These are phyloP conservation scores for Ambastaia sidthimunki DNA, from an alignment of 2,797 vertebrate species.

Conservation along the genomic window DNA sequence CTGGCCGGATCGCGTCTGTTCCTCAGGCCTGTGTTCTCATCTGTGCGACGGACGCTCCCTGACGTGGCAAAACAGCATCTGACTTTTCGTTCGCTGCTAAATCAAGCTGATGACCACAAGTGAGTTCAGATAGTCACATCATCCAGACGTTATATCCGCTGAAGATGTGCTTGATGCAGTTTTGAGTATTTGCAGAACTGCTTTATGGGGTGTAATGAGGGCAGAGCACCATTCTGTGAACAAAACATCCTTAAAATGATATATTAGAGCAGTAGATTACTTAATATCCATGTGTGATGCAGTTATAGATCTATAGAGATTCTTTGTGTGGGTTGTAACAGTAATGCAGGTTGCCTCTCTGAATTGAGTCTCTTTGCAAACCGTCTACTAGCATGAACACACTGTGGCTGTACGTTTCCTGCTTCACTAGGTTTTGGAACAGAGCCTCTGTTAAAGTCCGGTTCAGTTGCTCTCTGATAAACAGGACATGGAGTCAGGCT, in stretches of 20 bases:
- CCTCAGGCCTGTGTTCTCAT: slow-evolving; percentile 38
- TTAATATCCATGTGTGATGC: neutral
- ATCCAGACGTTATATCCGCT: slow-evolving; percentile 29
- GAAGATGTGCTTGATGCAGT: slow-evolving; percentile 46
- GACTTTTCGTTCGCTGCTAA: slow-evolving; percentile 56
- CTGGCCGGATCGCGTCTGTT: slow-evolving; percentile 39
- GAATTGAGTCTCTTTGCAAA: neutral
- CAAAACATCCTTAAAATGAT: neutral
- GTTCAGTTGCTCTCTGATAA: slow-evolving; percentile 49
- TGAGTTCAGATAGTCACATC: slow-evolving; percentile 19
- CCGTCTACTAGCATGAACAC: neutral
- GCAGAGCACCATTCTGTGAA: neutral
- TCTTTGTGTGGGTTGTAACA: neutral
- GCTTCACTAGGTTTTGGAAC: neutral
- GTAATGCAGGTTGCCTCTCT: neutral
- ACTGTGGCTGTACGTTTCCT: neutral
- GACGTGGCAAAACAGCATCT: slow-evolving; percentile 48
- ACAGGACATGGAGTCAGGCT: slow-evolving; percentile 45
- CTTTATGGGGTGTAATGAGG: slow-evolving; percentile 8
- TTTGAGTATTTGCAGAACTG: slow-evolving; percentile 44
- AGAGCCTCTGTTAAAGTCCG: slow-evolving; percentile 39
- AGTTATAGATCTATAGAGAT: neutral
- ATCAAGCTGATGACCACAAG: slow-evolving; percentile 55
- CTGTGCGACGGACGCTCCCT: slow-evolving; percentile 19
- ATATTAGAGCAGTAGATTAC: neutral